Conservation (phyloP, 2,888 invertebrate genomes). For the Drosophila recens region DNA sequence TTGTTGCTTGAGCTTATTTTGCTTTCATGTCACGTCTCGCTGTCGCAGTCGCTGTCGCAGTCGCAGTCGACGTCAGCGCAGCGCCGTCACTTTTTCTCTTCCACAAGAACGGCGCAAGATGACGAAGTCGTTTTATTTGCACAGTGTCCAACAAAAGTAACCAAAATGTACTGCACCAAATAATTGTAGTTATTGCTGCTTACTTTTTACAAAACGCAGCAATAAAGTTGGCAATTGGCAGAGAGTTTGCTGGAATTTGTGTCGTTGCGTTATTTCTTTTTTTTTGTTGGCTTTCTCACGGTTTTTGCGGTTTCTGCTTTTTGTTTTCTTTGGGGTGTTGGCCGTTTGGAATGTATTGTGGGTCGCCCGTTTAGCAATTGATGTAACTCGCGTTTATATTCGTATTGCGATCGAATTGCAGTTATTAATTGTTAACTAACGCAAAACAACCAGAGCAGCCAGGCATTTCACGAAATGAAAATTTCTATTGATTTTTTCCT, state of each 20-base stretch:
- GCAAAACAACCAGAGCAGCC: constrained; percentile 70
- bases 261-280: constrained; percentile 47
- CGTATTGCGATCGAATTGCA: constrained; percentile 33
- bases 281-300: constrained; percentile 56
- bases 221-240: no score
- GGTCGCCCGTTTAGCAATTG: constrained; percentile 48
- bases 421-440: constrained; percentile 67
- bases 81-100: constrained; percentile 1
- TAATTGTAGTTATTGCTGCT: constrained; percentile 35
- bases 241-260: constrained; percentile 67
- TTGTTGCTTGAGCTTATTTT: constrained; percentile 36
- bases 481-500: constrained; percentile 84
- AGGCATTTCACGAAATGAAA: constrained; percentile 78
- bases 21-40: constrained; percentile 79
- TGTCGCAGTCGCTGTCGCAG: constrained; percentile 17
- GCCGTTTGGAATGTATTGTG: constrained; percentile 75
- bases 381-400: constrained; percentile 52
- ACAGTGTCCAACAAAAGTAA: constrained; percentile 33
- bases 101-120: constrained; percentile 64
- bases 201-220: constrained; percentile 55
- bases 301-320: constrained; percentile 29
- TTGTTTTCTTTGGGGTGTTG: constrained; percentile 67
- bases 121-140: constrained; percentile 80
- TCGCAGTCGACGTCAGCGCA: constrained; percentile 41
- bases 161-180: background rate